phyloP scores from a whole-genome alignment of 2,113 vertebrate genomes.

The Atractosteus spatula region DNA sequence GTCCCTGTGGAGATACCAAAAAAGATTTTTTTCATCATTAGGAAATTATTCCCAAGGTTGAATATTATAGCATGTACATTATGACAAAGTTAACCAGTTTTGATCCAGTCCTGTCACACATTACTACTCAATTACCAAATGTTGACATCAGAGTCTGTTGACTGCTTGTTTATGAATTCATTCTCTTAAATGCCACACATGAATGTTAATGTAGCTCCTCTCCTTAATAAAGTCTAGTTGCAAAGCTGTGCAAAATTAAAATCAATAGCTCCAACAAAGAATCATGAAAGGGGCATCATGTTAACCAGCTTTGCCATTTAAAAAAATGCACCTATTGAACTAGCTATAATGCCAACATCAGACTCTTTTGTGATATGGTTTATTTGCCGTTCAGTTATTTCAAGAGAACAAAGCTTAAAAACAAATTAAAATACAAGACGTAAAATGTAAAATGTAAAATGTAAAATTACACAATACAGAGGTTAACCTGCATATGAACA shows the following conservation, averaged over 20 bases:
- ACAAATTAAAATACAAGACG: too few relatives aligned
- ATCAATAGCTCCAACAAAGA: neutral
- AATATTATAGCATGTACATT: neutral
- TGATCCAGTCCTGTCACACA: neutral
- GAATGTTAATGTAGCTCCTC: neutral
- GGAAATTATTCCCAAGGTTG: neutral
- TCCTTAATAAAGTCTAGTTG: neutral
- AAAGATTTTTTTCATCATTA: neutral
- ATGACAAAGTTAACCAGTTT: neutral
- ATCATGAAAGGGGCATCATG: neutral
- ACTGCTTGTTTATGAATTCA: constrained; percentile 6
- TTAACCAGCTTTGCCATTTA: constrained; percentile 4
- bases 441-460: too few relatives aligned
- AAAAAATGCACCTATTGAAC: neutral
- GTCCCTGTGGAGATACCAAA: constrained; percentile 52
- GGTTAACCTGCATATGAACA: too few relatives aligned
- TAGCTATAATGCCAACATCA: neutral
- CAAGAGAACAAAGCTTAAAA: too few relatives aligned
- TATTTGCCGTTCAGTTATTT: too few relatives aligned
- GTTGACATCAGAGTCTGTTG: neutral
- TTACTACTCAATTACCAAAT: constrained; percentile 3
- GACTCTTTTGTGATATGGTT: too few relatives aligned
- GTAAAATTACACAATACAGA: too few relatives aligned
- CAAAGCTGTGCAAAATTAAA: constrained; percentile 7
- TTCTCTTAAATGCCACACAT: constrained; percentile 4